Percentiles rank a stretch among this genome's conserved stretches.
Evolutionary conservation across 2,113 vertebrate genomes (phyloP).

Genomic region (Hyla sarda): DNA sequence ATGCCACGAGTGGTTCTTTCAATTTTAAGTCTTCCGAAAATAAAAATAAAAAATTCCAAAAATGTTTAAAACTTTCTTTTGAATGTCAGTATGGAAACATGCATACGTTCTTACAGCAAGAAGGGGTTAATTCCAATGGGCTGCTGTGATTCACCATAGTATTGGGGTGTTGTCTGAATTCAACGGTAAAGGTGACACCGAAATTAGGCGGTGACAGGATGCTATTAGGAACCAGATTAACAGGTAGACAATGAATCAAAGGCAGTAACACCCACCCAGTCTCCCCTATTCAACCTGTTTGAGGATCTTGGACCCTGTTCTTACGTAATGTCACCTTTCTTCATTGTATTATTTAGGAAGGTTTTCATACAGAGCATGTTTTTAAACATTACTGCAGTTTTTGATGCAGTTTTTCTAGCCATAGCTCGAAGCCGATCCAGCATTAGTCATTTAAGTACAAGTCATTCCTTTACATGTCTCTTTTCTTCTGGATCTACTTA

Average conservation of each 20-base stretch:
- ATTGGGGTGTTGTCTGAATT: constrained; percentile 46
- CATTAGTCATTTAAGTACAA: too few relatives aligned
- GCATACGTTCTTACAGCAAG: background rate
- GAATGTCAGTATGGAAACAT: background rate
- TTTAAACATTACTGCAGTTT: too few relatives aligned
- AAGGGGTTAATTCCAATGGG: constrained; percentile 12
- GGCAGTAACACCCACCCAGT: constrained; percentile 23
- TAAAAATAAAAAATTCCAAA: too few relatives aligned
- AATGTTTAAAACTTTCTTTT: too few relatives aligned
- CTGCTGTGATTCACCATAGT: constrained; percentile 22
- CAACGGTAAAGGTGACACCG: constrained; percentile 5
- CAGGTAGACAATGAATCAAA: constrained; percentile 55
- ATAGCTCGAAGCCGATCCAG: too few relatives aligned
- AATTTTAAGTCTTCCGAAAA: too few relatives aligned
- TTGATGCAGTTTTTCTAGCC: too few relatives aligned
- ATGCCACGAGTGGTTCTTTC: too few relatives aligned
- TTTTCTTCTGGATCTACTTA: too few relatives aligned
- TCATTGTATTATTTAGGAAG: too few relatives aligned
- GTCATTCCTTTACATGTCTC: too few relatives aligned
- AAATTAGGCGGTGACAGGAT: constrained; percentile 49
- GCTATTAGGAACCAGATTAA: constrained; percentile 38
- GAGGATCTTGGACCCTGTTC: background rate
- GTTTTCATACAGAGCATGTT: too few relatives aligned
- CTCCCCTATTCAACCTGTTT: background rate
- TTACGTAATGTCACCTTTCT: background rate